Base-by-base conservation (phyloP, 1,140 invertebrate species). In the Melipona quadrifasciata region DNA sequence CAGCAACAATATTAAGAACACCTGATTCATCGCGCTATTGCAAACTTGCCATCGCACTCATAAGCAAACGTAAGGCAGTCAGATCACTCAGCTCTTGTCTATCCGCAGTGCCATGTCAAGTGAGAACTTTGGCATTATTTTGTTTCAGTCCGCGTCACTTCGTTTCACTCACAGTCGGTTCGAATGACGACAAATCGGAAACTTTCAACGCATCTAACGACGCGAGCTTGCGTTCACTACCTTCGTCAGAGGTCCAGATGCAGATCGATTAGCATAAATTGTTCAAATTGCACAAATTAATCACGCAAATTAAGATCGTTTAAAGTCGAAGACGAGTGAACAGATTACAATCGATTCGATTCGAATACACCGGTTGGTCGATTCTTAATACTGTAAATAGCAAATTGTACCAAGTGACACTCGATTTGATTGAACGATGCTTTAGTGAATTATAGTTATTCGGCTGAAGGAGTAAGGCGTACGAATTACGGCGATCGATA, bases 1-100 rank as follows among this genome's bases (percentile, higher is more conserved):
- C 39, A 84, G 27, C 1, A 71, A n/a, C 24, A 61, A 14, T 14
- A 78, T n/a, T 6, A 67, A 24, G 5, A 58, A 3, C 77, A n/a
- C 55, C 47, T 5, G 73, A 71, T 57, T 84, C 82, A 84, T 84
- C 11, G 65, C 74, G 81, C n/a, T 58, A 78, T 21, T 79, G 27
- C 2, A 34, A 71, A 53, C 19, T 78, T 70, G 55, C 65, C 81
- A 83, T 84, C 17, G 55, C 82, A 83, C 31, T 82, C 21, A n/a
- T n/a, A 11, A 16, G 39, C 19, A 12, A 71, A 17, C 5, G 53
- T 24, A 4, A 12, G 12, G 12, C 6, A 21, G 8, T 64, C 14
- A 31, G 8, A 67, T 27, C 39, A 16, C 61, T n/a, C 0, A 21
- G 21, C 64, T 10, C 39, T 51, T 47, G 11, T 51, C 34, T 58